Evolutionary conservation across 2,797 vertebrate species (phyloP), one percentile per base, ranked within the genome.

Genomic region (Sebastes trivittatus): DNA sequence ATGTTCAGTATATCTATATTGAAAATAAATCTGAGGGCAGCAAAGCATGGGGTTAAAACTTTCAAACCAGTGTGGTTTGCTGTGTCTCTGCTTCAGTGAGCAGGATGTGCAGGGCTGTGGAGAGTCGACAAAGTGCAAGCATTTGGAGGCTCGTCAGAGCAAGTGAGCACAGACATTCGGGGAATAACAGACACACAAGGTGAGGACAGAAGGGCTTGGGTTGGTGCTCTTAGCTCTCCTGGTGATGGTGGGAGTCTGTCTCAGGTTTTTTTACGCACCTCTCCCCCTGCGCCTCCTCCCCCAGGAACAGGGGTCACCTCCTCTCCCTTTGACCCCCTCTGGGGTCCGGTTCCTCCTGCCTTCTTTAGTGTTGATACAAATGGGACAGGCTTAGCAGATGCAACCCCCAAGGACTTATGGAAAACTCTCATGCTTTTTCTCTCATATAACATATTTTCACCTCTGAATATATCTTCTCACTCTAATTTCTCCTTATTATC

Each of bases 251-350:
- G 87, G 89, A 84, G 84, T 80, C 81, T 82, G 56, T 81, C 81
- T 81, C 72, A 70, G 84, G 81, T 72, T 92, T 82, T 81, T 81
- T 92, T 91, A 96, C 96, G 93, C 95, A 96, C 95, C 96, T 96
- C 95, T 89, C 88, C 95, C 95, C 93, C 93, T 71, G 92, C 84
- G 91, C 92, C 92, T 93, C 93, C 92, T 89, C 89, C 94, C 93
- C 93, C 95, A 91, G 95, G 93, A 87, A 96, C 88, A 85, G 94
- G 94, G 93, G 94, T 95, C 85, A 95, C 93, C 89, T 95, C 95
- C 93, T 93, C 95, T 90, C 92, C 92, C 92, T 95, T 95, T 87
- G 90, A 94, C 91, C 93, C 95, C 89, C 93, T 94, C 93, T 93
- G 94, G 94, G 94, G 92, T 91, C 88, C 89, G 81, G 87, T 82